Percentiles rank a stretch among this genome's conserved stretches.
These are phyloP conservation scores for Carassius auratus DNA, from an alignment of 2,113 vertebrate genomes.

Conservation along the genomic window DNA sequence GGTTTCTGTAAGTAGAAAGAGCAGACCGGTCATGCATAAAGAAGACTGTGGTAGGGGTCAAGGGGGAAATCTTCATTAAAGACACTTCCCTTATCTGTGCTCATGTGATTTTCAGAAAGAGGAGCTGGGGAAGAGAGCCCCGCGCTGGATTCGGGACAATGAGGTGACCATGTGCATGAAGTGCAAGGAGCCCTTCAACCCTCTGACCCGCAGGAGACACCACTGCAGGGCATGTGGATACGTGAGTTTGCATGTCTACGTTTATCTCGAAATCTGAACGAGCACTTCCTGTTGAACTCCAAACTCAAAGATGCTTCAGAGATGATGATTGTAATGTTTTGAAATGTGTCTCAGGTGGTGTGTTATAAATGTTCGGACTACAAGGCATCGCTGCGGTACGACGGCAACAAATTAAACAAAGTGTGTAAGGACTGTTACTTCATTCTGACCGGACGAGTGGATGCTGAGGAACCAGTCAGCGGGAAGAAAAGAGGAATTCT, in stretches of 20 bases:
- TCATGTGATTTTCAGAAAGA: constrained; percentile 70
- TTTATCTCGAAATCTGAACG: background rate
- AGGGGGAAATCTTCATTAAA: background rate
- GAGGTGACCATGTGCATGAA: constrained; percentile 95
- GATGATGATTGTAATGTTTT: background rate
- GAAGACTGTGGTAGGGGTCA: background rate
- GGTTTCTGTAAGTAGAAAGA: constrained; percentile 81
- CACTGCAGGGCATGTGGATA: constrained; percentile 92
- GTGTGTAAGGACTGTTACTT: constrained; percentile 90
- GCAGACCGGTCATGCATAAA: background rate
- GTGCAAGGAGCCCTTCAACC: constrained; percentile 89
- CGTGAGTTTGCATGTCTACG: constrained; percentile 73
- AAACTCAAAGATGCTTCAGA: background rate
- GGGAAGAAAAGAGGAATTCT: constrained; percentile 77
- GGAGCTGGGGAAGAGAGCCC: constrained; percentile 88
- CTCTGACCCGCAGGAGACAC: constrained; percentile 87
- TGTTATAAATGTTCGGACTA: constrained; percentile 96
- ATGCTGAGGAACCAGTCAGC: constrained; percentile 78
- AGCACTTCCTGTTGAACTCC: background rate
- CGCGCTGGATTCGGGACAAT: constrained; percentile 93
- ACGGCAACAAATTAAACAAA: constrained; percentile 87
- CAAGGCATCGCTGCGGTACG: constrained; percentile 87
- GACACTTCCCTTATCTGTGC: constrained; percentile 7
- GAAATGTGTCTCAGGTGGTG: constrained; percentile 81
- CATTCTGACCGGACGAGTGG: constrained; percentile 78